These are phyloP conservation scores for Chlorodrepanis virens DNA, from an alignment of 2,113 vertebrate genomes.

Conservation along the genomic window DNA sequence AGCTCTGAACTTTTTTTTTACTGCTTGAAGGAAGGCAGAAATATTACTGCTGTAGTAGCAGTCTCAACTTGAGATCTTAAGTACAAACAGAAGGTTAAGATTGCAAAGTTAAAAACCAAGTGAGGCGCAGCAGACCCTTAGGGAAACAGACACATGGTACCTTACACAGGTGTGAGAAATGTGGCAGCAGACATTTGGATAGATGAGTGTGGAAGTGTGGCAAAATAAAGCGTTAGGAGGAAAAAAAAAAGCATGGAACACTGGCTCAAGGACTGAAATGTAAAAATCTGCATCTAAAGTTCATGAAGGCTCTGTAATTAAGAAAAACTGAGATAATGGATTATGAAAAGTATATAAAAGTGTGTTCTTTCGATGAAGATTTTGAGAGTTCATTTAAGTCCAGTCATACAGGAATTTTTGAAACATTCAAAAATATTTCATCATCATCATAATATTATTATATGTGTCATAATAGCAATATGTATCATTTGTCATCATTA, in stretches of 20 bases:
- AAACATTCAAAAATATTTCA: not conserved
- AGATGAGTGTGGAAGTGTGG: accelerated
- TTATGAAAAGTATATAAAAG: not conserved
- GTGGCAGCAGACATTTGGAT: not conserved
- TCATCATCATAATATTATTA: not conserved
- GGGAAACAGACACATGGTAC: not conserved
- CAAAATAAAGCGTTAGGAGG: not conserved
- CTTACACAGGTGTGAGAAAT: not conserved
- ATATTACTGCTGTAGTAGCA: not conserved
- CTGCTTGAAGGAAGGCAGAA: not conserved
- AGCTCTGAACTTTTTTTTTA: not conserved
- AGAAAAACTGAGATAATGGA: not conserved
- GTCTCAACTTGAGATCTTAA: not conserved
- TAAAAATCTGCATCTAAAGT: not conserved
- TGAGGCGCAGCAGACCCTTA: not conserved
- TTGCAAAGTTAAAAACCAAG: not conserved
- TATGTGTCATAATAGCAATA: not conserved
- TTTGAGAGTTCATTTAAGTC: not conserved
- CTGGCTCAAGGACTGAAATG: not conserved
- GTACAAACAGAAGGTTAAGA: not conserved
- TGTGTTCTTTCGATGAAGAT: not conserved
- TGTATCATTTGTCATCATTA: not conserved
- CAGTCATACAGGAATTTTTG: not conserved
- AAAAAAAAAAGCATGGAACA: not conserved
- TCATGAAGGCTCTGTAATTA: not conserved